Evolutionary conservation across 2,888 invertebrate species (phyloP).

Genomic region (Eupsilia transversa): DNA sequence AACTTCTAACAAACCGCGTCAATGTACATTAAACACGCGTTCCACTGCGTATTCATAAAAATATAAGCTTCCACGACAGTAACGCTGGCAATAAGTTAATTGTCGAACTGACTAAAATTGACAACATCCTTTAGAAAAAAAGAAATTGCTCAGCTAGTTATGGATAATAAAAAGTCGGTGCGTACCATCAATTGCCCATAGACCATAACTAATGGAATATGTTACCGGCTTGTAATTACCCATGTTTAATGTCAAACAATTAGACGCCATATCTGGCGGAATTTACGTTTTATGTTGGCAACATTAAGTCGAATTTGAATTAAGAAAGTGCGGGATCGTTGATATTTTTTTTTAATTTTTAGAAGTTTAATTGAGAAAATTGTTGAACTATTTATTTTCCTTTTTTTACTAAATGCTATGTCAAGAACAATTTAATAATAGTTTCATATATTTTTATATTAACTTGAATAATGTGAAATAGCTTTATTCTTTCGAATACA

Average conservation of each 20-base stretch:
- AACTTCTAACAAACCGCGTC: neutral
- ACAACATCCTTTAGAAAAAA: slow-evolving; percentile 51
- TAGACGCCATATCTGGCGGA: slow-evolving; percentile 64
- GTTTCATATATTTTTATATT: neutral
- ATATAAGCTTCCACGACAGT: slow-evolving; percentile 1
- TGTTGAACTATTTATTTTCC: neutral
- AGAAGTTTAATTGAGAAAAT: neutral
- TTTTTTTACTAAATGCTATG: neutral
- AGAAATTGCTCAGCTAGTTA: slow-evolving; percentile 38
- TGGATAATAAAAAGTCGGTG: slow-evolving; percentile 62
- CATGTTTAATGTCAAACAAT: slow-evolving; percentile 70
- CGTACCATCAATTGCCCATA: slow-evolving; percentile 63
- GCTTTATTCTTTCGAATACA: neutral
- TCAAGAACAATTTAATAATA: neutral
- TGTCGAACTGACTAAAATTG: slow-evolving; percentile 43
- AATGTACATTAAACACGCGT: slow-evolving; percentile 12
- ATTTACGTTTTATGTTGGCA: slow-evolving; percentile 54
- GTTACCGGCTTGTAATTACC: slow-evolving; percentile 62
- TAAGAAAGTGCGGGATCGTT: slow-evolving; percentile 25
- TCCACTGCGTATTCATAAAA: slow-evolving; percentile 18
- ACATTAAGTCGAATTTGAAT: slow-evolving; percentile 45
- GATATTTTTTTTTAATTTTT: slow-evolving; percentile 5
- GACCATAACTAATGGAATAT: slow-evolving; percentile 63
- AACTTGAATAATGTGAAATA: neutral
- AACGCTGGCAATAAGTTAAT: slow-evolving; percentile 37